These are phyloP conservation scores for Stichodactyla helianthus DNA, from an alignment of 64 coral and sea anemone genomes.

Conservation along the genomic window DNA sequence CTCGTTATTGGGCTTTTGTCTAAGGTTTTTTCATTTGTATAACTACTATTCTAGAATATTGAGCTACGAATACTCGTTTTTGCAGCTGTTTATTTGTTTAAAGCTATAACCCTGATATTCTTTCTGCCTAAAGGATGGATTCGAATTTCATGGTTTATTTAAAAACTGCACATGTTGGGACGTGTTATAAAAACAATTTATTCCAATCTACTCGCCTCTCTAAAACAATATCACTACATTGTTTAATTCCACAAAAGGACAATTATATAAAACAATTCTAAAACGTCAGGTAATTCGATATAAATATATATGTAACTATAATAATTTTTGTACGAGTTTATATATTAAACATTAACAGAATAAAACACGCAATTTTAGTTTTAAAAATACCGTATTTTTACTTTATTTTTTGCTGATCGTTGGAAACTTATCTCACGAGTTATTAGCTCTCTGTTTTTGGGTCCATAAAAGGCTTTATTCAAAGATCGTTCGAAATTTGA, in stretches of 20 bases:
- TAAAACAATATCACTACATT: neutral
- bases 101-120: neutral
- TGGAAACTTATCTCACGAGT: too few relatives aligned
- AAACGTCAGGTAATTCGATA: too few relatives aligned
- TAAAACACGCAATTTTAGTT: too few relatives aligned
- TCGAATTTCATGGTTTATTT: neutral
- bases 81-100: neutral
- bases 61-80: neutral
- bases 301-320: too few relatives aligned
- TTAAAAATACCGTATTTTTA: neutral
- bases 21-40: neutral
- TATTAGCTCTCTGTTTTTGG: too few relatives aligned
- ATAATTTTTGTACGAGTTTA: too few relatives aligned
- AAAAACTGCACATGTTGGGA: too few relatives aligned
- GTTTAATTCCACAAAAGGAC: neutral
- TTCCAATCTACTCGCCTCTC: neutral
- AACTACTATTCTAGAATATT: neutral
- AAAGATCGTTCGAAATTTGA: neutral
- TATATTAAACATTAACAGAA: too few relatives aligned
- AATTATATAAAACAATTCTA: neutral
- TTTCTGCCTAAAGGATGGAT: neutral
- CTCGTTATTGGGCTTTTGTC: neutral
- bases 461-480: neutral
- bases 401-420: neutral
- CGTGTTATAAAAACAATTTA: neutral